Evolutionary conservation across 2,888 invertebrate genomes (phyloP).

Genomic region (Matsumyia berberina): DNA sequence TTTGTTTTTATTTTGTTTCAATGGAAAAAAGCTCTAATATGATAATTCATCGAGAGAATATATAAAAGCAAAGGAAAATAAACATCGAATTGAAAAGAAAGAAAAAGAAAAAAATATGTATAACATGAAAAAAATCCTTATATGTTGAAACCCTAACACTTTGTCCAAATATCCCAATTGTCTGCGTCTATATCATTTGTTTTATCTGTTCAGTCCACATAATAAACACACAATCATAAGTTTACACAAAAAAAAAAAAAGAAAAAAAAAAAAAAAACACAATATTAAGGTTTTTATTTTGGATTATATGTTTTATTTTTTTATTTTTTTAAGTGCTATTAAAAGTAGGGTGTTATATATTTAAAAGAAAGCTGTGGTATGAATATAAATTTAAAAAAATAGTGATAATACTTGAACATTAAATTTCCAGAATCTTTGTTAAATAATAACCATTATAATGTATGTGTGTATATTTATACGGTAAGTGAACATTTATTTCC

Average conservation of each 20-base stretch:
- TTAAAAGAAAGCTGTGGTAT: conserved; percentile 49
- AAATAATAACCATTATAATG: too few species aligned
- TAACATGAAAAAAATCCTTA: conserved; percentile 80
- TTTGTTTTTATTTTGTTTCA: conserved; percentile 75
- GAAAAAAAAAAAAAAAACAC: conserved; percentile 77
- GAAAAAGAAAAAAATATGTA: conserved; percentile 70
- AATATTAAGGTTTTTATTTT: conserved; percentile 48
- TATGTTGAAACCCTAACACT: conserved; percentile 85
- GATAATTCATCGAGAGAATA: conserved; percentile 43
- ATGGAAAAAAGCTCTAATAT: conserved; percentile 63
- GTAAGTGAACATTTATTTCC: too few species aligned
- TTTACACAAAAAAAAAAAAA: conserved; percentile 79
- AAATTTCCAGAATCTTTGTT: not conserved
- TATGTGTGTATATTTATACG: too few species aligned
- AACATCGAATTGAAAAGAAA: conserved; percentile 52
- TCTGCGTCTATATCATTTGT: conserved; percentile 93
- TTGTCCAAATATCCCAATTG: conserved; percentile 89
- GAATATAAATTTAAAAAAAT: conserved; percentile 10
- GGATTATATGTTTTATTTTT: conserved; percentile 57
- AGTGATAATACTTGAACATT: not conserved
- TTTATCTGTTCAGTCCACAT: conserved; percentile 84
- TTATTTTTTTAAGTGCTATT: conserved; percentile 47
- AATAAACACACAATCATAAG: conserved; percentile 79
- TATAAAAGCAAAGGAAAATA: conserved; percentile 41
- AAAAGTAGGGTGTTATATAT: conserved; percentile 32